Conservation (phyloP, 2,888 invertebrate genomes). For the Halictus quadricinctus region DNA sequence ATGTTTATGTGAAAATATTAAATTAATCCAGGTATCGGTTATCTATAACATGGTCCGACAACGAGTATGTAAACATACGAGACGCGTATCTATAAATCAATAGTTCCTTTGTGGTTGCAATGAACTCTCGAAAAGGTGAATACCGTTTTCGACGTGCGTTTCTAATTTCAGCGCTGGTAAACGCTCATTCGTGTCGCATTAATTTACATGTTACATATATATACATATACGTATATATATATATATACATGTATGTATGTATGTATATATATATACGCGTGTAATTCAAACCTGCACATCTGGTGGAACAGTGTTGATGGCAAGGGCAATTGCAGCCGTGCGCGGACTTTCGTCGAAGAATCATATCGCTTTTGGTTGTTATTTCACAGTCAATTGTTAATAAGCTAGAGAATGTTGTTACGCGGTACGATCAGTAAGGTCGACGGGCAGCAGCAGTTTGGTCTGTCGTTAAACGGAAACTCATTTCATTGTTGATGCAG, state of each 20-base stretch:
- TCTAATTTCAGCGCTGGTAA: background rate
- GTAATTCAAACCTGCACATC: conserved; percentile 77
- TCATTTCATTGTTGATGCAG: conserved; percentile 17
- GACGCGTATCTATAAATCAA: conserved; percentile 35
- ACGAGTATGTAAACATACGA: conserved; percentile 17
- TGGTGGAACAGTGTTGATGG: conserved; percentile 80
- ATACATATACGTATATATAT: background rate
- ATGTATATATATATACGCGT: conserved; percentile 1
- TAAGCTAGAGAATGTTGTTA: conserved; percentile 15
- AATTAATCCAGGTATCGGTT: conserved; percentile 13
- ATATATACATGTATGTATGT: background rate
- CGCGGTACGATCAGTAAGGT: conserved; percentile 17
- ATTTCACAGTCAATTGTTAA: conserved; percentile 21
- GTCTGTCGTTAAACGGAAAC: background rate
- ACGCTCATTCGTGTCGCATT: background rate
- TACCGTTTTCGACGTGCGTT: background rate
- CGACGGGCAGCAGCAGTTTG: background rate
- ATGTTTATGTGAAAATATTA: background rate
- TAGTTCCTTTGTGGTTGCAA: conserved; percentile 27
- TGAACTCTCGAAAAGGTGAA: conserved; percentile 16
- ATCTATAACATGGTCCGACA: background rate
- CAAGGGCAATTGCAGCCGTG: conserved; percentile 80
- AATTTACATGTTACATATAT: background rate
- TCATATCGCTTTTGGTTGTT: conserved; percentile 65
- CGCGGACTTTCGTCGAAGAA: conserved; percentile 73